phyloP scores from a whole-genome alignment of 2,113 vertebrate species.

The Eclectus roratus region DNA sequence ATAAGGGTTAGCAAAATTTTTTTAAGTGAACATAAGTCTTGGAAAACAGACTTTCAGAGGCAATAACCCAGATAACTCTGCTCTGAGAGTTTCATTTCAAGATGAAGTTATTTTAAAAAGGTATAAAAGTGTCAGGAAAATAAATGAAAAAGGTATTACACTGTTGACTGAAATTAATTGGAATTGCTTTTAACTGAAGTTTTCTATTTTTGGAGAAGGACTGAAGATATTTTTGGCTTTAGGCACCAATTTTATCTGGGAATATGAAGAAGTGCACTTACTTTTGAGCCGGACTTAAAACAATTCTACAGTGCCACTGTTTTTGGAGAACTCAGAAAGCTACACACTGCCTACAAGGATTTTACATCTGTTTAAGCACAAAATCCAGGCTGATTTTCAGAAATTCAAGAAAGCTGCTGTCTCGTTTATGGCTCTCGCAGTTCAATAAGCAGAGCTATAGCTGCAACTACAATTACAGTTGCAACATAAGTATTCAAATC shows the following conservation, averaged over 20 bases:
- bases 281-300: background rate
- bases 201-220: background rate
- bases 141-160: background rate
- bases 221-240: background rate
- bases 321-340: background rate
- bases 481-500: constrained; percentile 26
- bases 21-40: background rate
- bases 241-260: background rate
- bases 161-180: background rate
- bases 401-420: background rate
- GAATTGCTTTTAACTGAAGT: background rate
- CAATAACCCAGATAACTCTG: background rate
- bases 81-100: background rate
- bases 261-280: background rate
- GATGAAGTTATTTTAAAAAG: background rate
- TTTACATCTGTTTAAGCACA: background rate
- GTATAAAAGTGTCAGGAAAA: background rate
- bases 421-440: background rate
- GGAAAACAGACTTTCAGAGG: background rate
- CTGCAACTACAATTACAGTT: background rate
- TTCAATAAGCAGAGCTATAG: background rate
- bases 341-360: background rate
- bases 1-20: background rate
- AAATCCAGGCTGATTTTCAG: background rate
- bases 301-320: background rate